phyloP scores from a whole-genome alignment of 2,888 invertebrate species.

The Ceramica pisi region DNA sequence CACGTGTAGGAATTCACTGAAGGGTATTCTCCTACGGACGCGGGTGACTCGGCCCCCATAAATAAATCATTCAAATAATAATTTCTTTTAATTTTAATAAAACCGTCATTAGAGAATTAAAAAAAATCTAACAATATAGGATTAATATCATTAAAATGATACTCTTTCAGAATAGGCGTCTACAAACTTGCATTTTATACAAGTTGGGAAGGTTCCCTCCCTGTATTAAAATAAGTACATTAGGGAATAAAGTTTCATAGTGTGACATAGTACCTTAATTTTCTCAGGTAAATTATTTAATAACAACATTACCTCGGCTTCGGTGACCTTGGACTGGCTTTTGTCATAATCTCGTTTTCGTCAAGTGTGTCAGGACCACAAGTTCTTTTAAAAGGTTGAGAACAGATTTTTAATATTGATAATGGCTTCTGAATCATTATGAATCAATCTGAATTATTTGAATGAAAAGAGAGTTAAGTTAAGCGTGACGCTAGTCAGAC shows the following conservation, averaged over 20 bases:
- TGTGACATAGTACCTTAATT: constrained; percentile 15
- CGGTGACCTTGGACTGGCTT: background rate
- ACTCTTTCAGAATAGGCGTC: background rate
- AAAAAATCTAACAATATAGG: too few species aligned
- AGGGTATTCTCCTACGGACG: too few species aligned
- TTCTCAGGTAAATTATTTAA: constrained; percentile 13
- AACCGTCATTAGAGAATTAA: too few species aligned
- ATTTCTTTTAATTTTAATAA: too few species aligned
- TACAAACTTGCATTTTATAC: constrained; percentile 14
- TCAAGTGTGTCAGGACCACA: background rate
- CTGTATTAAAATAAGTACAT: constrained; percentile 8
- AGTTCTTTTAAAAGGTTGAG: too few species aligned
- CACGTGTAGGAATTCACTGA: too few species aligned
- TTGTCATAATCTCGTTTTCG: background rate
- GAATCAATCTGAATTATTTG: too few species aligned
- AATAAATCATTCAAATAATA: background rate
- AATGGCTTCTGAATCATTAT: too few species aligned
- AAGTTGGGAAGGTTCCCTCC: background rate
- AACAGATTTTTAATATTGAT: too few species aligned
- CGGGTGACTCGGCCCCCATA: too few species aligned
- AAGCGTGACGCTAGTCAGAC: too few species aligned
- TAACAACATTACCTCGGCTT: background rate
- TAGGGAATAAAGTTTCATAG: constrained; percentile 24
- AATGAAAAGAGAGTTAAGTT: too few species aligned
- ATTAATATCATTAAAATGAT: background rate